A percentile compares a stretch with the other conserved stretches of the same genome.
Conservation (phyloP, 2,888 invertebrate species). For the Myopa testacea region DNA sequence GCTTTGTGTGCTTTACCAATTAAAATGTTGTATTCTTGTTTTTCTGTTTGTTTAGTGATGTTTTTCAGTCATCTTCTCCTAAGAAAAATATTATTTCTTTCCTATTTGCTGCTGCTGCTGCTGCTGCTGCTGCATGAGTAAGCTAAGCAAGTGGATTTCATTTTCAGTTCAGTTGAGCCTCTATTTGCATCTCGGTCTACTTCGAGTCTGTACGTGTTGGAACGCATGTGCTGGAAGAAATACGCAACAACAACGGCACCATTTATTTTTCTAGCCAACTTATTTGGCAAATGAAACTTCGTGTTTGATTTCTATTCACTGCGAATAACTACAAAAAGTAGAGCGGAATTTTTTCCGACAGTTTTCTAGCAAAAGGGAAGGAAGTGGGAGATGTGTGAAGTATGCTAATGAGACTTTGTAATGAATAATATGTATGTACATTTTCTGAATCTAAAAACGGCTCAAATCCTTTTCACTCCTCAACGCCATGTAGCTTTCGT, state of each 20-base stretch:
- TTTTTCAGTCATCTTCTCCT: constrained; percentile 29
- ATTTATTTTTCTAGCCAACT: too few relatives aligned
- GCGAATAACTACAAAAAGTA: too few relatives aligned
- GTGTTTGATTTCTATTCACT: too few relatives aligned
- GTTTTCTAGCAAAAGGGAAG: too few relatives aligned
- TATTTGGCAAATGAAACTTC: too few relatives aligned
- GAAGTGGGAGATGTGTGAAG: too few relatives aligned
- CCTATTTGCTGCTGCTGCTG: background rate
- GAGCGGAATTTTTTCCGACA: too few relatives aligned
- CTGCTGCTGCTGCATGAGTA: constrained; percentile 8
- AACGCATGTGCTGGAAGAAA: background rate
- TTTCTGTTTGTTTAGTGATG: constrained; percentile 24
- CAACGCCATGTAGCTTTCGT: too few relatives aligned
- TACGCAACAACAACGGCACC: background rate
- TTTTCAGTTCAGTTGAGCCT: background rate
- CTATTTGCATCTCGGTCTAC: constrained; percentile 11
- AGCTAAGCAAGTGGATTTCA: constrained; percentile 2
- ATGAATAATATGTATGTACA: too few relatives aligned
- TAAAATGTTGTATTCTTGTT: constrained; percentile 57
- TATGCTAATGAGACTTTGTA: too few relatives aligned
- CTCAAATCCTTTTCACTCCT: too few relatives aligned
- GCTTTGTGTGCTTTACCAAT: constrained; percentile 60
- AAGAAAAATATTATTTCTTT: constrained; percentile 3
- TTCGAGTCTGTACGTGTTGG: constrained; percentile 1
- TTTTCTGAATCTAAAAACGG: too few relatives aligned